A percentile compares a stretch with the other conserved stretches of the same genome.
These are phyloP conservation scores for Sinocyclocheilus maitianheensis DNA, from an alignment of 2,113 vertebrate species.

Conservation along the genomic window DNA sequence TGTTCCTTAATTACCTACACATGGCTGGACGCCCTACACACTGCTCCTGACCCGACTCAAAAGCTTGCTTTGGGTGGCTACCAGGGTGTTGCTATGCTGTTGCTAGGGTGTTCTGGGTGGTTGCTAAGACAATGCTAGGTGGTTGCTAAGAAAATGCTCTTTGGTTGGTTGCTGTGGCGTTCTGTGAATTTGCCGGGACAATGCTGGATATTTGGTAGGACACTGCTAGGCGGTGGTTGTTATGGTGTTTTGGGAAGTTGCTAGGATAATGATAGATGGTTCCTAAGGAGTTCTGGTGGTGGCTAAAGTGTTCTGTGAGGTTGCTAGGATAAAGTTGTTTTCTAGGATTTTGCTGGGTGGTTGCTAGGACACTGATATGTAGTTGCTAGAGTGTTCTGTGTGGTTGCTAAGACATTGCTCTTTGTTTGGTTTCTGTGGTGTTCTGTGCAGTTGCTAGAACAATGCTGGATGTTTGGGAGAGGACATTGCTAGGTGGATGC, in stretches of 20 bases:
- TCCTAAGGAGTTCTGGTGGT: not conserved
- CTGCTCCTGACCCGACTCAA: no score
- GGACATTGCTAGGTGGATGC: no score
- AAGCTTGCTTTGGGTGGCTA: no score
- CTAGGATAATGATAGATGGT: not conserved
- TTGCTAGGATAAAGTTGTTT: not conserved
- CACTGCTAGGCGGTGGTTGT: not conserved
- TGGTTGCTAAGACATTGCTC: no score
- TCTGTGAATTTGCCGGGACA: not conserved
- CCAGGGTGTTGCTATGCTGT: not conserved
- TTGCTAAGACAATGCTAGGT: not conserved
- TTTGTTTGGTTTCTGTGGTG: no score
- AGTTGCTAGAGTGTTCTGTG: not conserved
- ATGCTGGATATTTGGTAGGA: not conserved
- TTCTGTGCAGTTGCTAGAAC: no score
- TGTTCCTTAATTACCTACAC: not conserved
- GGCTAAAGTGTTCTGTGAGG: not conserved
- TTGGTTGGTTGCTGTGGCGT: not conserved
- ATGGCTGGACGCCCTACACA: not conserved
- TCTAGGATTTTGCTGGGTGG: not conserved
- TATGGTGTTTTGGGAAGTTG: not conserved
- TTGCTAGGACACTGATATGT: not conserved
- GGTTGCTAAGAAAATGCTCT: not conserved
- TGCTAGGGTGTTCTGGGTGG: not conserved
- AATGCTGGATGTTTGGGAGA: no score